phyloP scores from a whole-genome alignment of 1,140 invertebrate genomes.

The Acarapis woodi region DNA sequence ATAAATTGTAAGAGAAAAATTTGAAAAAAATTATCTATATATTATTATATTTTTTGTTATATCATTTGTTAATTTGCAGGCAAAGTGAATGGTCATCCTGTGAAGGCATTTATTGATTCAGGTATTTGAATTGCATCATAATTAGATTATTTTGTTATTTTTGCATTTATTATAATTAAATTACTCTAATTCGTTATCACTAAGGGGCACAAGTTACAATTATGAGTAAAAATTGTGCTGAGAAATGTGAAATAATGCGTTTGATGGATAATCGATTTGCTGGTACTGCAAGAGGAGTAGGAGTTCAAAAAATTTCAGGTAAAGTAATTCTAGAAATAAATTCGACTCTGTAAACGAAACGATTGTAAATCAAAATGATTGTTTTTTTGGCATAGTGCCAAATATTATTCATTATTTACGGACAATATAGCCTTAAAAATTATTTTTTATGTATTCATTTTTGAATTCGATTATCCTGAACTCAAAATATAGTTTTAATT shows the following conservation, averaged over 20 bases:
- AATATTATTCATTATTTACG: too few relatives aligned
- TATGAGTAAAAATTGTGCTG: constrained; percentile 62
- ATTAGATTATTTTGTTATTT: constrained; percentile 17
- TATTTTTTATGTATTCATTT: too few relatives aligned
- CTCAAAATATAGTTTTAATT: neutral
- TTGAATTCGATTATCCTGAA: too few relatives aligned
- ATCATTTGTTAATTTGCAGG: too few relatives aligned
- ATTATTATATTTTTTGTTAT: too few relatives aligned
- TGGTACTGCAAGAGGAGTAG: constrained; percentile 70
- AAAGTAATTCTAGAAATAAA: too few relatives aligned
- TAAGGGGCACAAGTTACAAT: constrained; percentile 76
- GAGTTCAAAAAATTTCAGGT: constrained; percentile 75
- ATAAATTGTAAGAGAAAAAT: too few relatives aligned
- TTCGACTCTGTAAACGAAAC: constrained; percentile 59
- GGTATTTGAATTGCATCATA: too few relatives aligned
- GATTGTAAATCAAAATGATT: neutral
- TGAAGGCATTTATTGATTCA: constrained; percentile 93
- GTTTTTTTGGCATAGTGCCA: neutral
- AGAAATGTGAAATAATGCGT: constrained; percentile 80
- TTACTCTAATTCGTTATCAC: too few relatives aligned
- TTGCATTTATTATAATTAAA: constrained; percentile 18
- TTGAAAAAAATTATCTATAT: too few relatives aligned
- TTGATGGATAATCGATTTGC: constrained; percentile 78
- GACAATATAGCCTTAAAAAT: too few relatives aligned
- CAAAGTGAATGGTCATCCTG: constrained; percentile 76